phyloP scores from a whole-genome alignment of 1,140 invertebrate genomes.

The Tyrophagus putrescentiae region DNA sequence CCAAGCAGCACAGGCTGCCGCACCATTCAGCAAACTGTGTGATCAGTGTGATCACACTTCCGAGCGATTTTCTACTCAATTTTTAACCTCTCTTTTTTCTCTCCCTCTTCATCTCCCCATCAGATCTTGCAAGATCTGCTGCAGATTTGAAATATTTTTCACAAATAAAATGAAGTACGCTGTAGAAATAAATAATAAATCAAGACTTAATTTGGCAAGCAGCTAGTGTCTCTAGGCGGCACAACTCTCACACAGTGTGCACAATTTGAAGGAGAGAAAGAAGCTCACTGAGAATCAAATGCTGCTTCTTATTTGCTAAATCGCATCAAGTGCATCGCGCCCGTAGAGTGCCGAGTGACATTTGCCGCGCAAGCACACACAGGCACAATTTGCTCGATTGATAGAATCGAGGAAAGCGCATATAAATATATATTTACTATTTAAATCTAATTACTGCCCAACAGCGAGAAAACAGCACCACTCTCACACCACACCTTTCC shows the following conservation, averaged over 20 bases:
- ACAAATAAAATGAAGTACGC: no score
- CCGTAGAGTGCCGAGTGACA: background rate
- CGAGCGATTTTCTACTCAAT: no score
- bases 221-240: no score
- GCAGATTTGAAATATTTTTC: background rate
- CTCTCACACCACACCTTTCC: slow-evolving; percentile 7
- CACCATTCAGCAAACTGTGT: no score
- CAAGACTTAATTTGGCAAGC: no score
- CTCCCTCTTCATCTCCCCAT: no score
- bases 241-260: no score
- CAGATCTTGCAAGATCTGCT: background rate
- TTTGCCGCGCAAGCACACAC: no score
- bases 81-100: no score
- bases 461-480: no score
- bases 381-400: background rate
- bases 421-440: slow-evolving; percentile 12
- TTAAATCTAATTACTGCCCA: slow-evolving; percentile 16
- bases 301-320: background rate
- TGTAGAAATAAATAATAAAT: background rate
- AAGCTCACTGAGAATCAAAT: background rate
- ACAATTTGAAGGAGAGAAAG: background rate
- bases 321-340: background rate
- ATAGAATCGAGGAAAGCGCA: background rate
- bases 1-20: no score
- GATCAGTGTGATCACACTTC: no score